Evolutionary conservation across 2,797 vertebrate species (phyloP).

Genomic region (Argentina silus): DNA sequence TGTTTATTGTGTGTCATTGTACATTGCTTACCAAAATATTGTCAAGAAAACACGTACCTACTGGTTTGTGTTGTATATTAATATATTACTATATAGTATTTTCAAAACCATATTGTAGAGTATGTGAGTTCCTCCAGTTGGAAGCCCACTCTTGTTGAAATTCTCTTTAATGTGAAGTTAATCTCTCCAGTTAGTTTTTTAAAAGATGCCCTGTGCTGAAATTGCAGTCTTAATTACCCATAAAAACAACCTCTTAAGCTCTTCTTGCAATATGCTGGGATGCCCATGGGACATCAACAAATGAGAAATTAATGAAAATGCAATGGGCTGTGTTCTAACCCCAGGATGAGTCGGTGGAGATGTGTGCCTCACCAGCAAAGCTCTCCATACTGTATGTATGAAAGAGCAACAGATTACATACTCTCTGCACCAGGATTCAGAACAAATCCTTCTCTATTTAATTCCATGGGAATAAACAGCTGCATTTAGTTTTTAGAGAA

Average conservation of each 20-base stretch:
- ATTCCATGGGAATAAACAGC: neutral
- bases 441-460: too few species aligned
- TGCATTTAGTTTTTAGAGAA: constrained; percentile 38
- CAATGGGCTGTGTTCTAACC: constrained; percentile 36
- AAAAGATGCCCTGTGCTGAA: constrained; percentile 6
- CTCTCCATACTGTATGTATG: neutral
- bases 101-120: too few species aligned
- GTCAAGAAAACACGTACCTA: too few species aligned
- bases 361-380: neutral
- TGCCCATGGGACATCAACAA: constrained; percentile 29
- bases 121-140: neutral
- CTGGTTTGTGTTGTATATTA: too few species aligned
- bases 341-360: constrained; percentile 34
- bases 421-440: neutral
- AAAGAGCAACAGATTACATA: neutral
- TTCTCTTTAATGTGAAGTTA: neutral
- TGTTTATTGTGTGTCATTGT: neutral
- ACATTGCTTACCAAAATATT: neutral
- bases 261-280: constrained; percentile 10
- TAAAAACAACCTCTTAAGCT: constrained; percentile 19
- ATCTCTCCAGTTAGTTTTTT: constrained; percentile 1
- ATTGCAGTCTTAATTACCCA: constrained; percentile 35
- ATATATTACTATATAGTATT: too few species aligned
- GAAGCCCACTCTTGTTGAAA: too few species aligned
- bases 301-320: constrained; percentile 54